A percentile compares a stretch with the other conserved stretches of the same genome.
Evolutionary conservation across 2,797 vertebrate species (phyloP).

Genomic region (Propithecus perrieri): DNA sequence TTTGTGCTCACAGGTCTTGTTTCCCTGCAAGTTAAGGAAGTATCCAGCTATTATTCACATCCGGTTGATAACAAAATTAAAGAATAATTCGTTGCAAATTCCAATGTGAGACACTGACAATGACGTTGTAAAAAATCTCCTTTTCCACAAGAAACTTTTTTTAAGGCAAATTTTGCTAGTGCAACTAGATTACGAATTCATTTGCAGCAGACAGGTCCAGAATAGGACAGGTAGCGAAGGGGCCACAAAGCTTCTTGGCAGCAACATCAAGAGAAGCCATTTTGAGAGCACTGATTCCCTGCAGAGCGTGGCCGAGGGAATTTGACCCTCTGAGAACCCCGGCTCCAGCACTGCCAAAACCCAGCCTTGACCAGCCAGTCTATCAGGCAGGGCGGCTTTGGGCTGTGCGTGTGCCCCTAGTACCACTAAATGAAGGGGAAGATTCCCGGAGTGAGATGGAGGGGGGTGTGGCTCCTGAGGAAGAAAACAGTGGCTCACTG

Average conservation of each 20-base stretch:
- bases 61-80: not conserved
- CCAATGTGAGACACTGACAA: not conserved
- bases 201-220: not conserved
- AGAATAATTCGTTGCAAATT: not conserved
- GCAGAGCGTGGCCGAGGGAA: too few relatives aligned
- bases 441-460: too few relatives aligned
- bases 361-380: too few relatives aligned
- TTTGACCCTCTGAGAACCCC: too few relatives aligned
- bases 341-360: too few relatives aligned
- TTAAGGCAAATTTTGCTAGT: not conserved
- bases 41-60: not conserved
- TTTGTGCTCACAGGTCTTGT: not conserved
- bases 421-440: too few relatives aligned
- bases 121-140: not conserved
- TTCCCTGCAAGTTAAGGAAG: not conserved
- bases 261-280: too few relatives aligned
- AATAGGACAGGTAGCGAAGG: not conserved
- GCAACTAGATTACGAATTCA: not conserved
- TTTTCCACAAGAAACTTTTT: not conserved
- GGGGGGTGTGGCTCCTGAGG: too few relatives aligned
- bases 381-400: too few relatives aligned
- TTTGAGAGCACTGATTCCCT: too few relatives aligned
- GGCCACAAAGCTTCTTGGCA: not conserved
- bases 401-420: too few relatives aligned
- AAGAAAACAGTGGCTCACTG: too few relatives aligned